These are phyloP conservation scores for Pygmarrhopalites habei DNA, from an alignment of 1,140 invertebrate genomes.

Conservation along the genomic window DNA sequence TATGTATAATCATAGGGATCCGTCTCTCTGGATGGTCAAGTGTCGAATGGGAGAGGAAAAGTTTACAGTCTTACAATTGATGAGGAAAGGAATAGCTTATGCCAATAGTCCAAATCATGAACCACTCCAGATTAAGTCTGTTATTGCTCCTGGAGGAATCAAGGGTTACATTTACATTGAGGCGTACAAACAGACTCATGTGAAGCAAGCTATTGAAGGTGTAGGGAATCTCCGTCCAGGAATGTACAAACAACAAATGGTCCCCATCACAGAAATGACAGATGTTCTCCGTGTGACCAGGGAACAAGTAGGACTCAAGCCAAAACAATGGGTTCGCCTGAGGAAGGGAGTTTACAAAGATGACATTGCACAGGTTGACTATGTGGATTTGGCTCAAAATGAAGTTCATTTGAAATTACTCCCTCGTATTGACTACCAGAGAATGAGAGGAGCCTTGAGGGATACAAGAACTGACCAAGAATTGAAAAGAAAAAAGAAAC, in stretches of 20 bases:
- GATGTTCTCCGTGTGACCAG: conserved; percentile 94
- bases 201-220: conserved; percentile 89
- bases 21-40: conserved; percentile 98
- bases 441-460: conserved; percentile 73
- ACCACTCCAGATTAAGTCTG: conserved; percentile 92
- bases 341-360: conserved; percentile 92
- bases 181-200: conserved; percentile 94
- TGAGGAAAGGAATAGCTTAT: conserved; percentile 93
- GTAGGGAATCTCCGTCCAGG: conserved; percentile 81
- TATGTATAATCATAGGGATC: conserved; percentile 58
- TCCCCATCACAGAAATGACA: conserved; percentile 99
- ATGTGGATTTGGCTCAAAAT: conserved; percentile 86
- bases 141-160: conserved; percentile 90
- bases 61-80: conserved; percentile 75
- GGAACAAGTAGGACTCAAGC: conserved; percentile 80
- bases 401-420: conserved; percentile 89
- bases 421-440: conserved; percentile 91
- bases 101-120: conserved; percentile 65
- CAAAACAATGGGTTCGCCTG: conserved; percentile 90
- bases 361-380: conserved; percentile 92
- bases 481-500: conserved; percentile 79
- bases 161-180: conserved; percentile 99
- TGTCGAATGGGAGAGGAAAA: conserved; percentile 96
- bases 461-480: conserved; percentile 50
- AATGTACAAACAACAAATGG: conserved; percentile 92